Base-by-base conservation (phyloP, 1,140 invertebrate species). In the Prorops nasuta region DNA sequence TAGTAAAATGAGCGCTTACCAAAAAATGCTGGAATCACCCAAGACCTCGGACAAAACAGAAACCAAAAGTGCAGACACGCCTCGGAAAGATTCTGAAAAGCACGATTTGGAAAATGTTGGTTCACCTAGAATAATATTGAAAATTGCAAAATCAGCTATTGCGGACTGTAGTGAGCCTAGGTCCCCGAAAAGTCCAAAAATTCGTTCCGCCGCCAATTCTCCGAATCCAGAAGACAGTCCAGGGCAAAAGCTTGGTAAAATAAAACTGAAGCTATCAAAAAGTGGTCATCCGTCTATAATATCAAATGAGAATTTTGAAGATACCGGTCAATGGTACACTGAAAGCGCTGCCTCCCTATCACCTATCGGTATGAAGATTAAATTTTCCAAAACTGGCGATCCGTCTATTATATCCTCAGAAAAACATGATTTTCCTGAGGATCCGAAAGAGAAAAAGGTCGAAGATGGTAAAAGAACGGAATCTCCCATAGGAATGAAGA, bases 121-220 rank as follows among this genome's bases (percentile, higher is more conserved):
- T 1, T 77, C 76, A 8, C 76, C 74, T 3, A 54, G 74, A 19
- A 78, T 78, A 15, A 78, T 78, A 28, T 47, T 78, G 8, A 78
- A 78, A 54, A 78, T 78, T 20, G 74, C 73, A 0, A 78, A 78
- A 49, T 78, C 76, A 4, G 76, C 74, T 3, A 67, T 78, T n/a
- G 53, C 76, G 2, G 74, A 76, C 14, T 78, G 76, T 10, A 60
- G 61, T 0, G 76, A 78, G 28, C 76, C 72, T 0, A 64, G 70
- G 24, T 76, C 73, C n/a, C 76, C 76, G 0, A 78, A 76, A 35
- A 78, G 76, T 45, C 74, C 76, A 0, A 78, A 78, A 58, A 71
- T 78, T n/a, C 61, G 70, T 8, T 76, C 75, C 1, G 66, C 71
- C 3, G 61, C 74, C 1, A 73, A 76, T 49, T 78, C 76, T 3